Conservation (phyloP, 2,797 vertebrate genomes). For the Ataeniobius toweri region DNA sequence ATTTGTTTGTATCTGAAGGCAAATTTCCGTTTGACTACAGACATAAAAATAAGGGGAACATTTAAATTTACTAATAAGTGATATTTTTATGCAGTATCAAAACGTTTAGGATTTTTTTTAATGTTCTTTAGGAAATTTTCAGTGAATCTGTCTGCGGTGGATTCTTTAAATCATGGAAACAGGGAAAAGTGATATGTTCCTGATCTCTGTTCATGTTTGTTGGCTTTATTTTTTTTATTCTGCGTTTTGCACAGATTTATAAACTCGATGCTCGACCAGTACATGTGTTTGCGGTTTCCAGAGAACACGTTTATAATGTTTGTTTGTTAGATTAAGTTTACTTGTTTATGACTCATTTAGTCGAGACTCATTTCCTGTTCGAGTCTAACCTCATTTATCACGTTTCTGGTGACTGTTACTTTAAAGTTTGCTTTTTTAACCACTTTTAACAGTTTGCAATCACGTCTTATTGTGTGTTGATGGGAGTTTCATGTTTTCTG, state of each 20-base stretch:
- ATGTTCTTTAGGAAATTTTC: too few relatives aligned
- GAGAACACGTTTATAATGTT: conserved; percentile 2
- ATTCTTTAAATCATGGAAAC: neutral
- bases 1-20: neutral
- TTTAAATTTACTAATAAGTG: neutral
- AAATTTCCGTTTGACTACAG: too few relatives aligned
- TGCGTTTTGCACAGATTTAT: conserved; percentile 35
- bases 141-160: too few relatives aligned
- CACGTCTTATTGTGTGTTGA: neutral
- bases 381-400: neutral
- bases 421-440: neutral
- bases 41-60: neutral
- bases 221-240: neutral
- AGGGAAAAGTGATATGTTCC: neutral
- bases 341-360: neutral
- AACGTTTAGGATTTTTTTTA: neutral
- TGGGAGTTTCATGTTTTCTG: neutral
- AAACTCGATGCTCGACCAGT: neutral
- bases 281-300: conserved; percentile 10
- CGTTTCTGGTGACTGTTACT: neutral
- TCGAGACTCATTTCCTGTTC: neutral
- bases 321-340: neutral
- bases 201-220: too few relatives aligned
- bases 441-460: neutral
- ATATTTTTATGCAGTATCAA: neutral